Base-by-base conservation (phyloP, 2,113 vertebrate species). In the Mustelus asterias region DNA sequence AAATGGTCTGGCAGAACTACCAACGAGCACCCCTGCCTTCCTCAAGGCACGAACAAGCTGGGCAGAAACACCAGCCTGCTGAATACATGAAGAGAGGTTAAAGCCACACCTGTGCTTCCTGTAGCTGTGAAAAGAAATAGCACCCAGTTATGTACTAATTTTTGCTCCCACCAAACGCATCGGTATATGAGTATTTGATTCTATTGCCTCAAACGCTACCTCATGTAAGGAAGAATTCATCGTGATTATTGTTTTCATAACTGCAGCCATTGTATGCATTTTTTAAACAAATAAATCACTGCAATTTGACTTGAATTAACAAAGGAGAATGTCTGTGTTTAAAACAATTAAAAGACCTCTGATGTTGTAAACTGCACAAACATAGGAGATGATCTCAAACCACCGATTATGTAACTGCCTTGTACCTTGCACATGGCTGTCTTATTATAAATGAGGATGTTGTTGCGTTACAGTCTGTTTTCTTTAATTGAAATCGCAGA, bases 401-500 rank as follows among this genome's bases (percentile, higher is more conserved):
- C 44, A 24, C 14, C 22, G 94, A 95, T 95, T 95, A 72, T 95
- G 94, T 95, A 95, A 95, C 94, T 95, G 94, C 67, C 94, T 95
- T 95, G 41, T 70, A 76, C 41, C 94, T 94, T 18, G 20, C 94
- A 72, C 94, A 76, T 48, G 63, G 24, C 41, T 33, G 94, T 54
- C 22, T 72, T 95, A 72, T 95, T 95, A 95, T 76, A 95, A 48
- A 72, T 44, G 69, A 95, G 92, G 65, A 94, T 94, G 92, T 69
- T 41, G 65, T 94, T 94, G 26, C 24, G 24, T 95, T 95, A 76
- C 67, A 44, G 94, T 20, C 10, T 89, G 29, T 95, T 72, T 95
- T 95, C 48, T 65, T 37, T n/a, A 93, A 70, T 76, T 95, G 67
- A 72, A 95, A 72, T 76, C 69, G 10, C 44, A 76, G 65, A 76